phyloP scores from a whole-genome alignment of 2,888 invertebrate genomes.

The Cataglyphis rosenhaueri region DNA sequence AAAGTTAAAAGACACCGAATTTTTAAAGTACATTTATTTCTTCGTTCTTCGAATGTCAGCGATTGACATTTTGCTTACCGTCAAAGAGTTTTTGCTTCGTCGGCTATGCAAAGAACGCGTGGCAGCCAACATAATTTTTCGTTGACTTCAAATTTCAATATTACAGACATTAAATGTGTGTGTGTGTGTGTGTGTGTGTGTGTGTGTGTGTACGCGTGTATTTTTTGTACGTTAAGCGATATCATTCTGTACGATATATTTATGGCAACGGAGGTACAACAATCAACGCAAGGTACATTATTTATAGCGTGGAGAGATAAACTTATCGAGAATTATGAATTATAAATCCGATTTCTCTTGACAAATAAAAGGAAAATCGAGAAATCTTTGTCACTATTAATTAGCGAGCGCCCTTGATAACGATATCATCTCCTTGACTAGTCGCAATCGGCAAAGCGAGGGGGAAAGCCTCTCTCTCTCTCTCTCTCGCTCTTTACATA shows the following conservation, averaged over 20 bases:
- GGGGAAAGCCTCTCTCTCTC: no score
- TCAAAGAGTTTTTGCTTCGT: constrained; percentile 24
- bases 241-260: neutral
- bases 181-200: neutral
- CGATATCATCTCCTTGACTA: neutral
- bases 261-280: constrained; percentile 14
- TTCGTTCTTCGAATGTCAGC: constrained; percentile 39
- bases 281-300: constrained; percentile 13
- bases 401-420: neutral
- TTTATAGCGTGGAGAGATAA: neutral
- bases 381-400: neutral
- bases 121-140: constrained; percentile 27
- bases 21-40: constrained; percentile 42
- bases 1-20: constrained; percentile 14
- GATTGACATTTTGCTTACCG: constrained; percentile 45
- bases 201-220: neutral
- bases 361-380: neutral
- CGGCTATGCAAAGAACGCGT: neutral
- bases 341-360: neutral
- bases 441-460: neutral
- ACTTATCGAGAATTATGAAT: constrained; percentile 10
- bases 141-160: constrained; percentile 9
- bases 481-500: constrained; percentile 70
- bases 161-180: neutral
- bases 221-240: neutral